Evolutionary conservation across 92 coral and sea anemone genomes (phyloP).

Genomic region (Palythoa grandis): DNA sequence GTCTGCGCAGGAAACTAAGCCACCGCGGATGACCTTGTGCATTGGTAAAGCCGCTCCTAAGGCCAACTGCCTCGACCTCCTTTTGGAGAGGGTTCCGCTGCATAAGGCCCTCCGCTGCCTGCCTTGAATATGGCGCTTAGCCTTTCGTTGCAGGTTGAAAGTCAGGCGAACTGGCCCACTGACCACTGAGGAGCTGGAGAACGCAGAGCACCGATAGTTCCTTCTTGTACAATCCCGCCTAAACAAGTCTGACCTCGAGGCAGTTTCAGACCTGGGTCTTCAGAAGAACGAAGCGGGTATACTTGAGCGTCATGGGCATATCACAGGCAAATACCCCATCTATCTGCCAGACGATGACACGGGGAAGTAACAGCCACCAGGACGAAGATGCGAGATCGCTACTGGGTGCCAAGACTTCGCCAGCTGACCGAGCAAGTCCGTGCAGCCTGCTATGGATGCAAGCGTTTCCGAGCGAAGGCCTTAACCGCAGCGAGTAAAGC

Average conservation of each 20-base stretch:
- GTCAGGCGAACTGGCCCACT: conserved; percentile 1
- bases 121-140: neutral
- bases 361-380: conserved; percentile 25
- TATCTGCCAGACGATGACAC: conserved; percentile 6
- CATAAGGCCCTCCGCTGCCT: neutral
- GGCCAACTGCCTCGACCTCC: neutral
- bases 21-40: neutral
- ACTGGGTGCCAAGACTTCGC: conserved; percentile 13
- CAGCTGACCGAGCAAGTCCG: neutral
- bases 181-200: neutral
- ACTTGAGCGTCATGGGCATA: neutral
- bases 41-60: neutral
- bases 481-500: neutral
- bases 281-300: neutral
- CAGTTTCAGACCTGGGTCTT: neutral
- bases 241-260: too few relatives aligned
- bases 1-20: neutral
- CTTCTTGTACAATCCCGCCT: neutral
- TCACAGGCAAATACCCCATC: neutral
- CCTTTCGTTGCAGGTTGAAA: neutral
- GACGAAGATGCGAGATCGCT: neutral
- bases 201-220: neutral
- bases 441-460: conserved; percentile 16
- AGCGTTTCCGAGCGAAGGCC: neutral
- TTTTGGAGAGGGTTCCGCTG: neutral